A percentile compares a stretch with the other conserved stretches of the same genome.
These are phyloP conservation scores for Oceanodroma leucorhoa DNA, from an alignment of 2,797 vertebrate genomes.

Conservation along the genomic window DNA sequence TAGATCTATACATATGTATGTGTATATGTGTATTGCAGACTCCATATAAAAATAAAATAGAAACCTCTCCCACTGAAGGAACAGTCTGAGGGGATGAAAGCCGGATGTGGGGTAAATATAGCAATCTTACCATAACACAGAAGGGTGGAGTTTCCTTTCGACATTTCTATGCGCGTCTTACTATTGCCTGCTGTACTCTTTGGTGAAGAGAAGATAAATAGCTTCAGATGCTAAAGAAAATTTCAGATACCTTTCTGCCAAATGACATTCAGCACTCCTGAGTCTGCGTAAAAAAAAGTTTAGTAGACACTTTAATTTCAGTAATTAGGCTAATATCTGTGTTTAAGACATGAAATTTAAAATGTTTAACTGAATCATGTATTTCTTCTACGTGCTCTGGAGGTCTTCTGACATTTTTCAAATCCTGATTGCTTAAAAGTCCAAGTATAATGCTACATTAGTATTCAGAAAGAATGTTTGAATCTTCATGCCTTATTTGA, in stretches of 20 bases:
- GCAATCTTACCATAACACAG: not conserved
- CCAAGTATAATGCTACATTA: constrained; percentile 1
- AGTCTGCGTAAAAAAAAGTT: not conserved
- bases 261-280: not conserved
- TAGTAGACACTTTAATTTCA: not conserved
- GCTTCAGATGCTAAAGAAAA: not conserved
- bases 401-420: not conserved
- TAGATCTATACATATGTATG: not conserved
- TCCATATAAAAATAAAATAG: not conserved
- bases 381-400: not conserved
- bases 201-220: not conserved
- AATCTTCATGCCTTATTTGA: constrained; percentile 36
- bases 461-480: not conserved
- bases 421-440: not conserved
- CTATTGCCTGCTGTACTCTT: not conserved
- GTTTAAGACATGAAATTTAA: not conserved
- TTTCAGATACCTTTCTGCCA: not conserved
- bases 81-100: not conserved
- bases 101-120: not conserved
- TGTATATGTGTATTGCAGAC: not conserved
- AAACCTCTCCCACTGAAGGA: not conserved
- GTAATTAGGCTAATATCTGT: not conserved
- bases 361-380: not conserved
- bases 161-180: not conserved
- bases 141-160: not conserved